These are phyloP conservation scores for Gasterosteus nipponicus DNA, from an alignment of 2,113 vertebrate species.

Conservation along the genomic window DNA sequence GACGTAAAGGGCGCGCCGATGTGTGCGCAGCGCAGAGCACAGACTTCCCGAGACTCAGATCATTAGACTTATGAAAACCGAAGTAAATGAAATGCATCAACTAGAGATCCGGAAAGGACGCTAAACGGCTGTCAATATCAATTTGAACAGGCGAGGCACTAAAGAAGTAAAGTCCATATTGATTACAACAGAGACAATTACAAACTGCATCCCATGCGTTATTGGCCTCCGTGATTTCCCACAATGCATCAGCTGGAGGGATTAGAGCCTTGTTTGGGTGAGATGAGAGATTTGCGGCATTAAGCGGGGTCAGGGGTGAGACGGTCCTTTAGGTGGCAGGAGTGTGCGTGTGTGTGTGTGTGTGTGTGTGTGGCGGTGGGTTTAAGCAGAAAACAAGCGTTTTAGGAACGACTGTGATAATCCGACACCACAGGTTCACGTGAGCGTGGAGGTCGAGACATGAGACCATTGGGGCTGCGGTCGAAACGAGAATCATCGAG, in stretches of 20 bases:
- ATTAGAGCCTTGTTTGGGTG: slow-evolving; percentile 53
- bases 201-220: neutral
- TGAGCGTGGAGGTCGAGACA: neutral
- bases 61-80: neutral
- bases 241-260: slow-evolving; percentile 31
- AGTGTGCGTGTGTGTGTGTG: neutral
- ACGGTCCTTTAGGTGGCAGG: neutral
- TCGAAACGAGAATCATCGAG: too few relatives aligned
- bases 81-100: neutral
- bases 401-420: slow-evolving; percentile 6
- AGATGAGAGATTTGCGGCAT: slow-evolving; percentile 44
- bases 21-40: too few relatives aligned
- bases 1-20: neutral
- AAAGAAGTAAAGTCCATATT: neutral
- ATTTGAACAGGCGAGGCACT: too few relatives aligned
- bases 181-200: neutral
- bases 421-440: slow-evolving; percentile 28
- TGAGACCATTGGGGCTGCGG: neutral
- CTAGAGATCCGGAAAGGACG: neutral
- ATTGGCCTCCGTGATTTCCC: slow-evolving; percentile 6
- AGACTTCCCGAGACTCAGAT: too few relatives aligned
- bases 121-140: neutral
- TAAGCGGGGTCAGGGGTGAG: neutral
- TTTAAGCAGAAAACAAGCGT: neutral
- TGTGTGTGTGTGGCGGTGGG: neutral